Base-by-base conservation (phyloP, 1,140 invertebrate species). In the Anastatus disparis region DNA sequence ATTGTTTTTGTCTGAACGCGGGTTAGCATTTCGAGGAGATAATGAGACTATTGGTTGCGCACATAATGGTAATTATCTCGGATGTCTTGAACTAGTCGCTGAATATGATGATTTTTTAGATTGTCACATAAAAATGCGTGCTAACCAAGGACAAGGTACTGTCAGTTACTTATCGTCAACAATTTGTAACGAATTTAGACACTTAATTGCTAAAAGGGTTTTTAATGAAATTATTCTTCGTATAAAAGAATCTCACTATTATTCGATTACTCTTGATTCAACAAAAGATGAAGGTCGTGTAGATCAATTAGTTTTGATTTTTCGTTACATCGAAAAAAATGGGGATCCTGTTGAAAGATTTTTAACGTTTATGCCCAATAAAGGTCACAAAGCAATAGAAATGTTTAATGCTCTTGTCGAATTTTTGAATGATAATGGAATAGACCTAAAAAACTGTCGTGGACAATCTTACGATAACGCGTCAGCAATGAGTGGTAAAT, bases 381-480 rank as follows among this genome's bases (percentile, higher is more conserved):
- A 53, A 53, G 26, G 20, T 10, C 50, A 27, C n/a, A 24, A 46
- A 46, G 44, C 44, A 8, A n/a, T 12, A 17, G 44, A 46, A 4
- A 46, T 46, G 44, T 46, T 9, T 46, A 8, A 46, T 13, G 44
- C 9, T 46, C 9, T 46, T 4, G n/a, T n/a, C n/a, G n/a, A n/a
- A n/a, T n/a, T n/a, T n/a, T n/a, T n/a, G n/a, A n/a, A n/a, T n/a
- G n/a, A 46, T 46, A 31, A 35, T 56, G 17, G 17, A 20, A 15
- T 56, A n/a, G 13, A 17, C 17, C 9, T 56, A 3, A 17, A n/a
- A 4, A 56, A 56, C 9, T 56, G 53, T 35, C 13, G 26, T 31
- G 75, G 74, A 17, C 75, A 79, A 61, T 70, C 69, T 17, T 77
- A 73, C 52, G 74, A 79, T 48, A 78, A 77, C 56, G 76, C 78